Conservation (phyloP, 2,888 invertebrate genomes). For the Rhimphoctona megacephalus region DNA sequence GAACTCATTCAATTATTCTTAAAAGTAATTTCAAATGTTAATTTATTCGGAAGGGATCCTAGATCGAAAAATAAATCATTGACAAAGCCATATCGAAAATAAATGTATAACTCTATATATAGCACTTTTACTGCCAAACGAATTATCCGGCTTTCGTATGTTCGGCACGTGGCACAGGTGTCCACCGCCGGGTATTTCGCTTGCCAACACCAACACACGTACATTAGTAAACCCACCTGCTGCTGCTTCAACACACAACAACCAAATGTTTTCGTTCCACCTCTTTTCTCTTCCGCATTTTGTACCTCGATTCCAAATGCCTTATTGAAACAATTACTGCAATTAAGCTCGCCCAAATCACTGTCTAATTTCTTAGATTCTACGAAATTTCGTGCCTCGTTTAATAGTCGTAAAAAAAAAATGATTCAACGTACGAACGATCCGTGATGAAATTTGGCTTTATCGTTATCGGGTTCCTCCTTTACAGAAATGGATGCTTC, state of each 20-base stretch:
- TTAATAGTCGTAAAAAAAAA: background rate
- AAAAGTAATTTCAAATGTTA: background rate
- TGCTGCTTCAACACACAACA: slow-evolving; percentile 41
- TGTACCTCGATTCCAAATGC: background rate
- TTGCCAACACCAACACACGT: slow-evolving; percentile 77
- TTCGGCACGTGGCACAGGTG: slow-evolving; percentile 78
- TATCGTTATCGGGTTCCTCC: background rate
- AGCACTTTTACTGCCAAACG: slow-evolving; percentile 72
- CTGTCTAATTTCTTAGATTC: background rate
- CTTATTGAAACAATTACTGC: background rate
- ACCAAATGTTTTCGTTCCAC: slow-evolving; percentile 21
- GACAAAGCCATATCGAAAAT: background rate
- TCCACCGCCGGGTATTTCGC: slow-evolving; percentile 73
- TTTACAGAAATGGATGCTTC: no score
- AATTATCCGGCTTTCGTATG: slow-evolving; percentile 77
- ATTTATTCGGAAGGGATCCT: background rate
- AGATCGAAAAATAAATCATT: background rate
- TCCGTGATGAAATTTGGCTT: background rate
- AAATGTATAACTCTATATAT: slow-evolving; percentile 30
- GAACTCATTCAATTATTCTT: background rate
- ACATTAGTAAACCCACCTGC: slow-evolving; percentile 62
- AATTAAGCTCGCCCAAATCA: background rate
- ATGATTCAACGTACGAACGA: background rate
- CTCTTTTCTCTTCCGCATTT: slow-evolving; percentile 35
- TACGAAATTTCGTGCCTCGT: background rate